Evolutionary conservation across 2,113 vertebrate genomes (phyloP), one percentile per base, ranked within the genome.

Genomic region (Hippocampus mohnikei): DNA sequence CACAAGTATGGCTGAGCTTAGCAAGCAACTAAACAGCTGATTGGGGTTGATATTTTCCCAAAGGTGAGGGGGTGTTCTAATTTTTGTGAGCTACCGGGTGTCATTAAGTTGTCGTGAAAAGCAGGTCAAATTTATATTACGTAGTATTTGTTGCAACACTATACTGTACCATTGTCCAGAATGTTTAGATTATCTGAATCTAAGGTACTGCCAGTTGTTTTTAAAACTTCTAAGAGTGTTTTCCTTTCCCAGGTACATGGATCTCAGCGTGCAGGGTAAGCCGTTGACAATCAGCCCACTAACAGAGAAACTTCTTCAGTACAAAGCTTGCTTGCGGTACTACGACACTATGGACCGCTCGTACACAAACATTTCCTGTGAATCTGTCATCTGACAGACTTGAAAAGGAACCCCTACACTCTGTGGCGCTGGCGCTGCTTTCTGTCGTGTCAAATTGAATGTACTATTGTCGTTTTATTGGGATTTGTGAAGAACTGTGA

Each of bases 261-360:
- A 93, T 76, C 87, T 96, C 80, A 92, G 91, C 62, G 87, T 90
- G 65, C 85, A 88, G 71, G 87, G 80, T 21, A 82, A 78, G 69
- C 91, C 90, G 6, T 84, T 92, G 69, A 79, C 70, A 81, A 84
- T 75, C 78, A 92, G 78, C 78, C 82, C 89, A 74, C 86, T 94
- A 72, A 87, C 92, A 60, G 94, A 95, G 83, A 95, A 94, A 27
- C 90, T 95, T 75, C 61, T 93, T 68, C 93, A 93, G 68, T 93
- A 92, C 69, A 92, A 92, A 80, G 91, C 94, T 85, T 88, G 86
- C 68, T 89, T 93, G 73, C 91, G 88, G 41, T 91, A 86, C 88
- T 98, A 98, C 33, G 88, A 91, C 80, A 92, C 93, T 2, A 67
- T 93, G 81, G 92, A 95, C 72, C 82, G 53, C 75, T 90, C 93